Evolutionary conservation across 2,797 vertebrate genomes (phyloP).

Genomic region (Varecia variegata): DNA sequence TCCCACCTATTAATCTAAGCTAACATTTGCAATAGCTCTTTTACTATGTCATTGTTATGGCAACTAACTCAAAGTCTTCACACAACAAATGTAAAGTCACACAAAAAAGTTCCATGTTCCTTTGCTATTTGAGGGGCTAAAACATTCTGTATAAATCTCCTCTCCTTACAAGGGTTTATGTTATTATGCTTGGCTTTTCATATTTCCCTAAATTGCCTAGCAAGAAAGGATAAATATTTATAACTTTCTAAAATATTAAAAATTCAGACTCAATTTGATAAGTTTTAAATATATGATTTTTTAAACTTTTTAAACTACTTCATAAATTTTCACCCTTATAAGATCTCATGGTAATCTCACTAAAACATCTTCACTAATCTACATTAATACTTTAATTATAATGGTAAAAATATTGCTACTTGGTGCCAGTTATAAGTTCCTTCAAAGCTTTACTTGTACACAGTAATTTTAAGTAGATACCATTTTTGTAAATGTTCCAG

Average conservation of each 20-base stretch:
- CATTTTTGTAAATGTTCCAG: background rate
- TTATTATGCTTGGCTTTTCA: background rate
- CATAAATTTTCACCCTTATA: background rate
- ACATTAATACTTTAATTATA: background rate
- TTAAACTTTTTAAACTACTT: background rate
- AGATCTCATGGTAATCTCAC: background rate
- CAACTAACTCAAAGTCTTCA: background rate
- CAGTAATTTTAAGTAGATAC: background rate
- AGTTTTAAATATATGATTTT: background rate
- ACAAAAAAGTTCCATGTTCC: background rate
- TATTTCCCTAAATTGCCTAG: background rate
- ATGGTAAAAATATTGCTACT: background rate
- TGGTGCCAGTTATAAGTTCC: background rate
- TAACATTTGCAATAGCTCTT: background rate
- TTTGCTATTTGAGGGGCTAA: background rate
- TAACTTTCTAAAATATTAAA: background rate
- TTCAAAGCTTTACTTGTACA: background rate
- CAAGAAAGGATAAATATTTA: background rate
- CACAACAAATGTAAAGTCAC: background rate
- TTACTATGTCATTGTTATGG: background rate
- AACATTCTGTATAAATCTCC: background rate
- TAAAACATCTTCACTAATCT: background rate
- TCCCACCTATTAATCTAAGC: background rate
- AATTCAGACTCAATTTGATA: background rate
- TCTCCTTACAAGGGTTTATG: background rate